Evolutionary conservation across 1,140 invertebrate genomes (phyloP).

Genomic region (Bombus turneri): DNA sequence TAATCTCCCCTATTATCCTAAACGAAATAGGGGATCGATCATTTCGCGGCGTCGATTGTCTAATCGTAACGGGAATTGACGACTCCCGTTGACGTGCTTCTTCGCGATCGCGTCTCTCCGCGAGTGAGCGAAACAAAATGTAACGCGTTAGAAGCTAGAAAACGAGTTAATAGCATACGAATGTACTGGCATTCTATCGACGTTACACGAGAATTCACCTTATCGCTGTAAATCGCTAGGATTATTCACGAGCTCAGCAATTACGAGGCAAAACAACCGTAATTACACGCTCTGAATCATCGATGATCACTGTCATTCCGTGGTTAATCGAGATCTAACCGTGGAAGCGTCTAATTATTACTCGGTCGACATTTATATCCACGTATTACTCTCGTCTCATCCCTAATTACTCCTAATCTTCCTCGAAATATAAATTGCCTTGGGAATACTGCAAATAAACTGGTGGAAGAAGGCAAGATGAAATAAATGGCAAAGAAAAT

Average conservation of each 20-base stretch:
- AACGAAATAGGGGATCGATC: too few species aligned
- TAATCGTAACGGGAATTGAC: too few species aligned
- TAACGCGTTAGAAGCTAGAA: neutral
- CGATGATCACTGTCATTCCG: conserved; percentile 19
- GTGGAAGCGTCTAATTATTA: conserved; percentile 17
- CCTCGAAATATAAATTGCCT: too few species aligned
- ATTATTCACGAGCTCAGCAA: neutral
- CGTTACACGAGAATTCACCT: neutral
- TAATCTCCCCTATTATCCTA: too few species aligned
- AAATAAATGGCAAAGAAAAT: neutral
- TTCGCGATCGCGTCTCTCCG: too few species aligned
- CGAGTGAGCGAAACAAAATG: too few species aligned
- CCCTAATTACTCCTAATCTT: neutral
- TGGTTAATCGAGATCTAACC: neutral
- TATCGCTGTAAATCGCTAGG: neutral
- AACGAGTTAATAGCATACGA: neutral
- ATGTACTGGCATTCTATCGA: neutral
- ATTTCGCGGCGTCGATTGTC: too few species aligned
- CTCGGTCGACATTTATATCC: neutral
- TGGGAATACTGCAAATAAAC: neutral
- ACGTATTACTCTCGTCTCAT: neutral
- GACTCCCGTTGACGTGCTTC: too few species aligned
- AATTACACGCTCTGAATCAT: conserved; percentile 40
- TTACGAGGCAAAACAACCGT: neutral
- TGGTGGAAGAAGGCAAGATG: neutral